Base-by-base conservation (phyloP, 2,888 invertebrate species). In the Heliconius charithonia region DNA sequence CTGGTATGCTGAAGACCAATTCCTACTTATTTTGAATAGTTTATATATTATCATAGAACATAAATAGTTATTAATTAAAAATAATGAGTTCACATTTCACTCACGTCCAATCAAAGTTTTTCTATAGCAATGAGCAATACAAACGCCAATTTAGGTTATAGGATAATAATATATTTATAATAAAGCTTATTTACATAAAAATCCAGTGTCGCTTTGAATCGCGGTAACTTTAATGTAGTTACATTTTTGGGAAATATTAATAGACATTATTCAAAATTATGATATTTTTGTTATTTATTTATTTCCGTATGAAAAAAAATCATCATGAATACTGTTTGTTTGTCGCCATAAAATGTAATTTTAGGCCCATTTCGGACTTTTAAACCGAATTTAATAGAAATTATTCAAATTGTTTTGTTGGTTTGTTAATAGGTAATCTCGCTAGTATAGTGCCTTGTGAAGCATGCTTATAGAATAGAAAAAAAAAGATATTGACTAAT, bases 401-500 rank as follows among this genome's bases (percentile, higher is more conserved):
- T 88, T 90, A 87, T 89, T 91, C 88, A 84, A 84, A 86, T 90
- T 87, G 83, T 88, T 89, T 89, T 83, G 85, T 90, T 93, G 86
- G 85, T 86, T 92, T 92, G 86, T 85, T 86, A 84, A 85, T 86
- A 89, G 84, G 81, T 84, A 85, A 91, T 93, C 92, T 94, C 92
- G 92, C 93, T 94, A 95, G 94, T 89, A 91, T 95, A 95, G 94
- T 95, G 94, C 94, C 94, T 95, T 95, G 93, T 91, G 91, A 94
- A 88, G 94, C 93, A 94, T 93, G 94, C 94, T 94, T 94, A 92
- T 87, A 83, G 82, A 88, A 86, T 90, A 88, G 89, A 89, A 85
- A 86, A 86, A 89, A 86, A 88, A 88, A 88, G 88, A 88, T 86
- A 87, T 88, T 89, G 87, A 89, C 87, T 88, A 85, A 87, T 92